Evolutionary conservation across 2,113 vertebrate genomes (phyloP).

Genomic region (Dipodomys ordii): DNA sequence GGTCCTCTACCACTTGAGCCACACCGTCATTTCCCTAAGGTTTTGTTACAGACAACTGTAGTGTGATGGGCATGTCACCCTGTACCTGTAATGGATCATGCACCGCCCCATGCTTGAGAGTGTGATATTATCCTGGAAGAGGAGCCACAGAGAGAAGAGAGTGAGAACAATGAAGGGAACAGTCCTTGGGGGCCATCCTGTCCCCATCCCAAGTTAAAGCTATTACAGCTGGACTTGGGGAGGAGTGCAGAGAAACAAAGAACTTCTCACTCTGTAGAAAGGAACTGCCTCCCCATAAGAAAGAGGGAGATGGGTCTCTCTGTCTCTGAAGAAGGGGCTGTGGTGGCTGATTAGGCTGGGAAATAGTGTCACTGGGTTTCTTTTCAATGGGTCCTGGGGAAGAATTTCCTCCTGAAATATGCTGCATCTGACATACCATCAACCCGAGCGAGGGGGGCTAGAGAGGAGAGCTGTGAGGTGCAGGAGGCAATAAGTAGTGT

Average conservation of each 20-base stretch:
- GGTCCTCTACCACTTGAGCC: too few species aligned
- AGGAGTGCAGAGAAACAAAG: not conserved
- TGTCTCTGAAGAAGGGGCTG: not conserved
- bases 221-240: not conserved
- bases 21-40: not conserved
- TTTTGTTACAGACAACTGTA: not conserved
- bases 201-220: not conserved
- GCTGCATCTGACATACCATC: slow-evolving; percentile 24
- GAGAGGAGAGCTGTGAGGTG: not conserved
- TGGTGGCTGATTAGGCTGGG: not conserved
- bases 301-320: too few species aligned
- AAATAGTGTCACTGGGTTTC: not conserved
- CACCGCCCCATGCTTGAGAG: not conserved
- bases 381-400: not conserved
- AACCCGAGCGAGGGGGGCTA: not conserved
- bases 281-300: too few species aligned
- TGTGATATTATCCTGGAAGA: not conserved
- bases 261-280: too few species aligned
- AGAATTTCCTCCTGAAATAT: slow-evolving; percentile 54
- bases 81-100: not conserved
- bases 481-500: slow-evolving; percentile 50
- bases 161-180: not conserved
- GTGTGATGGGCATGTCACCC: not conserved
- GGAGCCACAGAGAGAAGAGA: not conserved
- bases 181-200: not conserved